phyloP scores from a whole-genome alignment of 2,113 vertebrate genomes.

The Hiodon tergisus region DNA sequence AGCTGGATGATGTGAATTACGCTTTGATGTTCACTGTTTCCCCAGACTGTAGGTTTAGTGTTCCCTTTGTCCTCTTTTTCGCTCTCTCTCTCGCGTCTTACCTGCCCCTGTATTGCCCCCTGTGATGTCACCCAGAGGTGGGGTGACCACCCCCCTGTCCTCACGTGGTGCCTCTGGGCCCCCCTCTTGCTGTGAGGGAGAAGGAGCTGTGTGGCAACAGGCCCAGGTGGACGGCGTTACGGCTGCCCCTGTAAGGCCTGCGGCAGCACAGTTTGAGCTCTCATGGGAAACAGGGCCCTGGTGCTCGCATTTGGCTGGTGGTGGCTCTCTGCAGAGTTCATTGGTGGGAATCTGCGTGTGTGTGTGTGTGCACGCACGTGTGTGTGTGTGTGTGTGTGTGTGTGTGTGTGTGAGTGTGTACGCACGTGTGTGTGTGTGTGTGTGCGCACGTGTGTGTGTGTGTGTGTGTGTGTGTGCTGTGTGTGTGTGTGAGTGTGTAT shows the following conservation, averaged over 20 bases:
- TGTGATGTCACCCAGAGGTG: not conserved
- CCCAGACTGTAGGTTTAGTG: too few species aligned
- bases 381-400: constrained; percentile 16
- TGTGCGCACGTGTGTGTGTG: not conserved
- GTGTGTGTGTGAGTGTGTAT: too few species aligned
- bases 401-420: not conserved
- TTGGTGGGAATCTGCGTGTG: constrained; percentile 17
- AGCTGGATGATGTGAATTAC: too few species aligned
- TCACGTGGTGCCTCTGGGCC: not conserved
- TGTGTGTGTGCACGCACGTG: constrained; percentile 17
- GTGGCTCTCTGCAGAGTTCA: constrained; percentile 13
- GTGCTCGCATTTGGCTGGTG: not conserved
- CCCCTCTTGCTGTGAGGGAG: not conserved
- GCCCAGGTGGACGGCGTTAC: constrained; percentile 20
- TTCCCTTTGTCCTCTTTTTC: not conserved
- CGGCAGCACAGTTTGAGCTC: constrained; percentile 16
- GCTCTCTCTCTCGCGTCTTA: not conserved
- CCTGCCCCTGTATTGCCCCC: not conserved
- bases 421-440: not conserved
- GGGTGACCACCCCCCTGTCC: not conserved
- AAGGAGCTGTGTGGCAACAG: not conserved
- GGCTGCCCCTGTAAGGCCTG: constrained; percentile 5
- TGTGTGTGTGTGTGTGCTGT: too few species aligned
- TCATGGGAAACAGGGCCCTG: constrained; percentile 15
- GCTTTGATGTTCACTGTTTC: too few species aligned